phyloP scores from a whole-genome alignment of 2,888 invertebrate species.

The Isoperla grammatica region DNA sequence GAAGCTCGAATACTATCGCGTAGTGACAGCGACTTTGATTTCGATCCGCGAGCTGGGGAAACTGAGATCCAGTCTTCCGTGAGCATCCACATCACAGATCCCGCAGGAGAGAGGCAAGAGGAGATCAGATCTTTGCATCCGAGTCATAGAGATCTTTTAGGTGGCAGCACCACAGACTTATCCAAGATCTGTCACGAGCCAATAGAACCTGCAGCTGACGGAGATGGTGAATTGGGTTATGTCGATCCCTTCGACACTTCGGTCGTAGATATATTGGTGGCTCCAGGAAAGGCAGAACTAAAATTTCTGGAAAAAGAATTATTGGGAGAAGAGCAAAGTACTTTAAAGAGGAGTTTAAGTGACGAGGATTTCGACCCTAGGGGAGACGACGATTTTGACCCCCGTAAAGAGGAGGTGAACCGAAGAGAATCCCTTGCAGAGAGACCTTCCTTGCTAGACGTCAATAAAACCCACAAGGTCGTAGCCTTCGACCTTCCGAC shows the following conservation, averaged over 20 bases:
- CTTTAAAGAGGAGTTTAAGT: constrained; percentile 42
- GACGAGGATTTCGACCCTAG: constrained; percentile 70
- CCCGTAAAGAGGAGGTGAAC: constrained; percentile 57
- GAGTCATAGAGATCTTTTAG: constrained; percentile 60
- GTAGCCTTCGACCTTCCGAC: constrained; percentile 59
- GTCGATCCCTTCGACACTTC: constrained; percentile 84
- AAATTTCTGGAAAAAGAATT: constrained; percentile 74
- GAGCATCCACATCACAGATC: constrained; percentile 59
- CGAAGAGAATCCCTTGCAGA: constrained; percentile 37
- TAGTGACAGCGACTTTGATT: constrained; percentile 49
- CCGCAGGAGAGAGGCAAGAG: constrained; percentile 47
- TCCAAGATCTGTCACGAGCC: constrained; percentile 62
- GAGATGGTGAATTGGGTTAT: constrained; percentile 46
- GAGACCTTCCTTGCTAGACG: background rate
- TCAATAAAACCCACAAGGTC: constrained; percentile 40
- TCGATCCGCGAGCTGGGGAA: constrained; percentile 57
- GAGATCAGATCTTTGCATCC: constrained; percentile 45
- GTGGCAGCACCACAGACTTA: constrained; percentile 70
- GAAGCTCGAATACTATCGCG: constrained; percentile 26
- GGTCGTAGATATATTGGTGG: constrained; percentile 60
- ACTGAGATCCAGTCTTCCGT: constrained; percentile 44
- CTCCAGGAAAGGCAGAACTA: constrained; percentile 70
- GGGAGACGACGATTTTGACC: constrained; percentile 40
- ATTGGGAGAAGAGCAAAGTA: constrained; percentile 48
- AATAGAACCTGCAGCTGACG: constrained; percentile 49